Conservation (phyloP, 2,113 vertebrate genomes). For the Carassius gibelio region DNA sequence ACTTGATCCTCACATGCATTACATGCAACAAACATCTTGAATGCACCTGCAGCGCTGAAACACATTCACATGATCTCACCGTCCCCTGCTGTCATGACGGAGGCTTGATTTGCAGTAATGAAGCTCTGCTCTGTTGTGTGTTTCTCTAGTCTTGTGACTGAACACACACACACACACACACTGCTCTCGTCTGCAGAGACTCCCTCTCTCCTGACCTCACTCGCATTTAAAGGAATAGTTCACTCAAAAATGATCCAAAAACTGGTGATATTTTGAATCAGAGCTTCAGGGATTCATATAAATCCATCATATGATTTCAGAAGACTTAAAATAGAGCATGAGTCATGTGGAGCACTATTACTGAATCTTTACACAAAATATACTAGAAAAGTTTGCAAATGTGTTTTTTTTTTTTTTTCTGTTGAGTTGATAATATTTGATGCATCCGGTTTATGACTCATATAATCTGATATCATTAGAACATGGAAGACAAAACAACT, state of each 20-base stretch:
- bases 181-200: neutral
- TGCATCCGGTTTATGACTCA: too few relatives aligned
- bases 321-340: too few relatives aligned
- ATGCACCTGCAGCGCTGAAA: neutral
- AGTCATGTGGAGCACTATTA: too few relatives aligned
- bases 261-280: neutral
- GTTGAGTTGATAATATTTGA: too few relatives aligned
- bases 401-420: too few relatives aligned
- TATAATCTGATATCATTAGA: too few relatives aligned
- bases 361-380: too few relatives aligned
- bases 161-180: constrained; percentile 5
- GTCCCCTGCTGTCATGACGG: constrained; percentile 55
- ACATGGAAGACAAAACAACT: too few relatives aligned
- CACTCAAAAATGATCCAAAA: neutral
- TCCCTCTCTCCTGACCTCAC: neutral
- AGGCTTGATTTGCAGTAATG: constrained; percentile 6
- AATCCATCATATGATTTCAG: too few relatives aligned
- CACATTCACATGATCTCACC: constrained; percentile 35
- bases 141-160: constrained; percentile 6
- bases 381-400: too few relatives aligned
- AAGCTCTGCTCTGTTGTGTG: neutral
- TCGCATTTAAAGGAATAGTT: neutral
- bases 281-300: neutral
- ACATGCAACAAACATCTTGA: neutral
- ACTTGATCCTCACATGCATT: neutral